These are phyloP conservation scores for Coregonus ussuriensis DNA, from an alignment of 2,797 vertebrate species.

Conservation along the genomic window DNA sequence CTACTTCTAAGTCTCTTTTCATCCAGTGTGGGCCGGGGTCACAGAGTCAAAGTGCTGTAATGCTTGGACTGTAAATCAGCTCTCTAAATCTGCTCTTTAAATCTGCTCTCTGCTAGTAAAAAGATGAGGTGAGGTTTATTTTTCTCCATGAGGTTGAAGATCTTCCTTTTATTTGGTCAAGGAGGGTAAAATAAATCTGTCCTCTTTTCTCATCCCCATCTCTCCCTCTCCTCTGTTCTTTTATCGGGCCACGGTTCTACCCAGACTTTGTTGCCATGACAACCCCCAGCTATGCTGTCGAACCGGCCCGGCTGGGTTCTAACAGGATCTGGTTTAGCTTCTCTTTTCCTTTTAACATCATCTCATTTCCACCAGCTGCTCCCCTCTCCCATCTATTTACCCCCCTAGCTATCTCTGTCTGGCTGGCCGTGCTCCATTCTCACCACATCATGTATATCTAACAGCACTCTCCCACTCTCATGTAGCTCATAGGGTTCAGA, in stretches of 20 bases:
- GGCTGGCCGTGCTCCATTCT: not conserved
- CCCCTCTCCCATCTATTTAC: not conserved
- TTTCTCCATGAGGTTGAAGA: not conserved
- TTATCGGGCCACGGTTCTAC: slow-evolving; percentile 37
- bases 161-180: slow-evolving; percentile 30
- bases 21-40: not conserved
- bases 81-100: not conserved
- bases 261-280: slow-evolving; percentile 71
- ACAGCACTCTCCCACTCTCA: not conserved
- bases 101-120: not conserved
- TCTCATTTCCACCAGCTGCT: not conserved
- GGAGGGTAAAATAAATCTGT: slow-evolving; percentile 52
- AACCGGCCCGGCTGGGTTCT: slow-evolving; percentile 43
- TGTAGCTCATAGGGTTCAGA: not conserved
- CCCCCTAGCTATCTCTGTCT: not conserved
- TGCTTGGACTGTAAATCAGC: too few relatives aligned
- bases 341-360: not conserved
- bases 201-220: slow-evolving; percentile 30
- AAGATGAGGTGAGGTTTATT: slow-evolving; percentile 17
- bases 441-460: not conserved
- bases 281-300: slow-evolving; percentile 51
- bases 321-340: slow-evolving; percentile 31
- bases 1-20: not conserved
- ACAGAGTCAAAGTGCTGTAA: too few relatives aligned
- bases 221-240: slow-evolving; percentile 10